Conservation (phyloP, 2,797 vertebrate genomes). For the Centropyge bicolor region DNA sequence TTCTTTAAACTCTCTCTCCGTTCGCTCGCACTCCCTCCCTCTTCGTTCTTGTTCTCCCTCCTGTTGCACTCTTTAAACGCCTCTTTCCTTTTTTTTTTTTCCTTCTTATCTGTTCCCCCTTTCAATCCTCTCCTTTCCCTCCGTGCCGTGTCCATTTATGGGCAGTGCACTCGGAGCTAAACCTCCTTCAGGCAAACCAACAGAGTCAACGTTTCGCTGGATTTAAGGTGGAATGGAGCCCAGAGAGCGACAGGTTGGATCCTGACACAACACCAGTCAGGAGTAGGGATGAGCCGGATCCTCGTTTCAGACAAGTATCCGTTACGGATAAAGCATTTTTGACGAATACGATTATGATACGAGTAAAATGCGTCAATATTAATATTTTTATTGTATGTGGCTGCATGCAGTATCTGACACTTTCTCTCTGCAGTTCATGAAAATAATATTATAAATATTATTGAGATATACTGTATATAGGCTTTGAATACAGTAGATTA, state of each 20-base stretch:
- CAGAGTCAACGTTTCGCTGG: conserved; percentile 30
- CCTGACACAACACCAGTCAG: background rate
- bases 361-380: no score
- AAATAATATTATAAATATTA: no score
- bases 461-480: no score
- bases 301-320: no score
- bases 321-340: no score
- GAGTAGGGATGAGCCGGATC: no score
- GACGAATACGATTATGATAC: no score
- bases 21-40: conserved; percentile 3
- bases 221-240: conserved; percentile 50
- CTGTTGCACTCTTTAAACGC: background rate
- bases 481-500: no score
- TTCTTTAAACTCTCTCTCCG: conserved; percentile 27
- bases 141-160: conserved; percentile 71
- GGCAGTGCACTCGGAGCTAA: conserved; percentile 48
- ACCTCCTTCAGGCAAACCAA: conserved; percentile 31
- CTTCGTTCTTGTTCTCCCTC: conserved; percentile 27
- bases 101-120: background rate
- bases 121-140: conserved; percentile 10
- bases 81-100: background rate
- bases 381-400: no score
- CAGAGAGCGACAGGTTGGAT: background rate
- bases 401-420: no score
- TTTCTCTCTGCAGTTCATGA: no score